phyloP scores from a whole-genome alignment of 2,888 invertebrate genomes.

The Synergus japonicus region DNA sequence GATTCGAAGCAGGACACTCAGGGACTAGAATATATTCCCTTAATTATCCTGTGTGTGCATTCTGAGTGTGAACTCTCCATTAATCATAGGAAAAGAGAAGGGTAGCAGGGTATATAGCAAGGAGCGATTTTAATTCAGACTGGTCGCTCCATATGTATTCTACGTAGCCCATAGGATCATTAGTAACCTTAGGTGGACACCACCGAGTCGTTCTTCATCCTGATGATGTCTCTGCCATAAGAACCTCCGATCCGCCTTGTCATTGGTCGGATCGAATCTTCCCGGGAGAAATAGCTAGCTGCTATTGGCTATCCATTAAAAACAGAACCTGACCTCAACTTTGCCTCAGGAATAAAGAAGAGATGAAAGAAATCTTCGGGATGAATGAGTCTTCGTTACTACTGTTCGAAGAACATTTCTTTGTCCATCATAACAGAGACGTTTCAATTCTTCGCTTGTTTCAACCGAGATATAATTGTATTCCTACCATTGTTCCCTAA shows the following conservation, averaged over 20 bases:
- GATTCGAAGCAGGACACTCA: constrained; percentile 72
- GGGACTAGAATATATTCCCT: constrained; percentile 77
- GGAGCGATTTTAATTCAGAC: constrained; percentile 77
- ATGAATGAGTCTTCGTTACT: constrained; percentile 47
- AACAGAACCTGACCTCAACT: constrained; percentile 47
- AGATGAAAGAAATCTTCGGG: background rate
- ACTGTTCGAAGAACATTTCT: constrained; percentile 45
- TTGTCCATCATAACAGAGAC: constrained; percentile 28
- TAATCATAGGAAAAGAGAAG: constrained; percentile 76
- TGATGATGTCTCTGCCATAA: constrained; percentile 69
- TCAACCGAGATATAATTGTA: background rate
- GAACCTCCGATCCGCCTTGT: constrained; percentile 64
- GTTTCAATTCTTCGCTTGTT: background rate
- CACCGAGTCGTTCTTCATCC: constrained; percentile 76
- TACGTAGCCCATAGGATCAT: constrained; percentile 74
- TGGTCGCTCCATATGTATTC: constrained; percentile 76
- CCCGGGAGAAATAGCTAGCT: constrained; percentile 32
- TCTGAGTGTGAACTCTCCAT: constrained; percentile 78
- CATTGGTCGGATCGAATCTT: constrained; percentile 59
- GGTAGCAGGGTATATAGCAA: constrained; percentile 68
- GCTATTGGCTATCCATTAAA: constrained; percentile 45
- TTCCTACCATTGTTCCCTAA: background rate
- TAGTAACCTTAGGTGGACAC: constrained; percentile 77
- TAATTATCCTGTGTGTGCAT: constrained; percentile 78
- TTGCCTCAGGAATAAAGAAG: constrained; percentile 46